These are phyloP conservation scores for Heliornis fulica DNA, from an alignment of 2,113 vertebrate species.

Conservation along the genomic window DNA sequence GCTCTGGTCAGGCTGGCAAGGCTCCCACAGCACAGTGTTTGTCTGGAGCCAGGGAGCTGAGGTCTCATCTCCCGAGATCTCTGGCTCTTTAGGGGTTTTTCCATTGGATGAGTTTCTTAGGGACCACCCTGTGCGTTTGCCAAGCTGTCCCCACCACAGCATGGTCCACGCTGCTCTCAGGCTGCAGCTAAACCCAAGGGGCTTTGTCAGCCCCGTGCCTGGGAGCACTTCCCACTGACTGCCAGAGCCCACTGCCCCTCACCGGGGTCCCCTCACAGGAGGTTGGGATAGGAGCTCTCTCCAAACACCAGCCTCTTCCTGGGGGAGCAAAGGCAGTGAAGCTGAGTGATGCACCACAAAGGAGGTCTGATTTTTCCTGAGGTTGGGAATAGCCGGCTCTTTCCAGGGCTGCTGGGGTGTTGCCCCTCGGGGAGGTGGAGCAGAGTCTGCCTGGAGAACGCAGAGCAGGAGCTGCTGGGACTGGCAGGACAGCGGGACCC, in stretches of 20 bases:
- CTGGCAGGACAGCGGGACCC: not conserved
- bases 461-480: not conserved
- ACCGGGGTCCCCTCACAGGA: not conserved
- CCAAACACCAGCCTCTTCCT: not conserved
- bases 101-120: not conserved
- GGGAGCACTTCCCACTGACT: not conserved
- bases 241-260: too few species aligned
- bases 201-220: not conserved
- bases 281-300: not conserved
- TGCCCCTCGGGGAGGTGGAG: not conserved
- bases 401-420: not conserved
- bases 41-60: not conserved
- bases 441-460: not conserved
- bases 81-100: not conserved
- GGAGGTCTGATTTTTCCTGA: not conserved
- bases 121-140: not conserved
- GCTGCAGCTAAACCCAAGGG: not conserved
- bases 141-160: not conserved
- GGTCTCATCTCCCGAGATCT: not conserved
- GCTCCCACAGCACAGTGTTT: not conserved
- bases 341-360: not conserved
- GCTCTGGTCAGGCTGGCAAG: not conserved
- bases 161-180: rapidly evolving
- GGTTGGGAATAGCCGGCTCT: rapidly evolving
- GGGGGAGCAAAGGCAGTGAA: not conserved